These are phyloP conservation scores for Scopus umbretta DNA, from an alignment of 2,113 vertebrate genomes.

Conservation along the genomic window DNA sequence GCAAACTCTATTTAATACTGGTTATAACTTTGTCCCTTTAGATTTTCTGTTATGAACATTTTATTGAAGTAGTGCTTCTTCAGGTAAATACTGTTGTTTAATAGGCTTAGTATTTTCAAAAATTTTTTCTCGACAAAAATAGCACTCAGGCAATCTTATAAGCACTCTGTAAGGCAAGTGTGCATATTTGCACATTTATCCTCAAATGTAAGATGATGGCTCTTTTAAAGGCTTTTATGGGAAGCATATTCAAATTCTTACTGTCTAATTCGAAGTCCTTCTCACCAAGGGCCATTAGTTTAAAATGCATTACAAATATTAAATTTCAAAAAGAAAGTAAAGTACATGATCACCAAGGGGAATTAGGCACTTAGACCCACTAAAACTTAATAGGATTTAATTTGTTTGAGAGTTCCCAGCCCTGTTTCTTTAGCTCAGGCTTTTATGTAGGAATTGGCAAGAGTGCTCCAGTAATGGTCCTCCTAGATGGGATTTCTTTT, in stretches of 20 bases:
- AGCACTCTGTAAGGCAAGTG: not conserved
- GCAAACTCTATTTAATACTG: not conserved
- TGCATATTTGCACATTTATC: not conserved
- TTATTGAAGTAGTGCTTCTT: not conserved
- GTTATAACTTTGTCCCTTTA: not conserved
- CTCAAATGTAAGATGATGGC: not conserved
- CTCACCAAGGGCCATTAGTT: not conserved
- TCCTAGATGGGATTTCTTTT: not conserved
- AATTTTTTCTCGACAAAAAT: not conserved
- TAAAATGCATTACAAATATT: not conserved
- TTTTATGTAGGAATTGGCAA: not conserved
- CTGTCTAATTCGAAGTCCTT: not conserved
- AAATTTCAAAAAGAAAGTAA: not conserved
- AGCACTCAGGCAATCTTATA: not conserved
- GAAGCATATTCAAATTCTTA: not conserved
- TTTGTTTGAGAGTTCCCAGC: not conserved
- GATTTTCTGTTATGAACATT: not conserved
- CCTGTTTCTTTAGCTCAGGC: not conserved
- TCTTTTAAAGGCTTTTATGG: not conserved
- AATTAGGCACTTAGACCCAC: not conserved
- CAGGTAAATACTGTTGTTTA: not conserved
- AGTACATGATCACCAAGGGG: not conserved
- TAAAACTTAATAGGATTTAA: not conserved
- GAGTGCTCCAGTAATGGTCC: not conserved
- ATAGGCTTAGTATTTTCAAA: not conserved